Conservation (phyloP, 2,113 vertebrate genomes). For the Lipophrys pholis region DNA sequence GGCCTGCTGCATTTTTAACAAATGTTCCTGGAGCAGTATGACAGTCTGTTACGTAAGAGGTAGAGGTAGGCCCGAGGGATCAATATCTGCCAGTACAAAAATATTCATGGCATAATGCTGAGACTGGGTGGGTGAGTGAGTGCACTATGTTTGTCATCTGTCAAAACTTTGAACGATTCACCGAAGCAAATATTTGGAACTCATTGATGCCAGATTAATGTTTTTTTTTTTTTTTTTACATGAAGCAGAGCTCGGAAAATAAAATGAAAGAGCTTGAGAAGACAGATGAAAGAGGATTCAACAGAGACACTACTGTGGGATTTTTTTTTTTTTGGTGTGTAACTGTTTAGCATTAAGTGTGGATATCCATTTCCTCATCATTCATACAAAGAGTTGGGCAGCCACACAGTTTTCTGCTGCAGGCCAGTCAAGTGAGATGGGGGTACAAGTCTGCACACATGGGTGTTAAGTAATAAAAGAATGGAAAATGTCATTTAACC, state of each 20-base stretch:
- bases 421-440: slow-evolving; percentile 6
- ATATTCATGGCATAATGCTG: slow-evolving; percentile 42
- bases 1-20: slow-evolving; percentile 28
- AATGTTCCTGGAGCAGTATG: slow-evolving; percentile 42
- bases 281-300: slow-evolving; percentile 22
- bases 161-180: slow-evolving; percentile 41
- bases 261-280: slow-evolving; percentile 31
- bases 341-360: slow-evolving; percentile 30
- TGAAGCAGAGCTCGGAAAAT: slow-evolving; percentile 40
- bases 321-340: slow-evolving; percentile 25
- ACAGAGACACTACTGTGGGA: slow-evolving; percentile 7
- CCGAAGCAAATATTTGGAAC: slow-evolving; percentile 34
- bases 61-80: slow-evolving; percentile 32
- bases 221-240: slow-evolving; percentile 14
- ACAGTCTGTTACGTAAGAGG: slow-evolving; percentile 40
- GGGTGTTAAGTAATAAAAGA: slow-evolving; percentile 62
- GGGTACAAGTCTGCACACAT: slow-evolving; percentile 13
- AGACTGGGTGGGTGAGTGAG: slow-evolving; percentile 27
- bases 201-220: slow-evolving; percentile 33
- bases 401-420: slow-evolving; percentile 21
- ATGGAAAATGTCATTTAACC: slow-evolving; percentile 75
- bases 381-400: slow-evolving; percentile 46
- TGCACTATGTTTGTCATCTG: slow-evolving; percentile 51
- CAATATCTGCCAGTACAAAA: slow-evolving; percentile 53
- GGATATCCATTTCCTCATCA: slow-evolving; percentile 38